A percentile compares a stretch with the other conserved stretches of the same genome.
Evolutionary conservation across 2,888 invertebrate species (phyloP).

Genomic region (Euspilapteryx auroguttella): DNA sequence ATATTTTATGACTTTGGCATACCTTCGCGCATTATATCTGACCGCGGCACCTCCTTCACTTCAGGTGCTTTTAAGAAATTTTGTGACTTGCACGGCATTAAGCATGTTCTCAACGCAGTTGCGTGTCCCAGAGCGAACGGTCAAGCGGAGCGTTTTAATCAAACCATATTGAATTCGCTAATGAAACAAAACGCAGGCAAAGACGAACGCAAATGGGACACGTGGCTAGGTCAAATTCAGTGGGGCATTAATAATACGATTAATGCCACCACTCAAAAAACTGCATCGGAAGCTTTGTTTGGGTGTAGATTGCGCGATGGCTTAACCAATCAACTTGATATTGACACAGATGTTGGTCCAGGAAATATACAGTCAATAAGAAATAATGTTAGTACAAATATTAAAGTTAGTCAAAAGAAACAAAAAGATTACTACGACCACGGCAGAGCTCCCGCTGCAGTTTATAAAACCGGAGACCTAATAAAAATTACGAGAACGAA

Average conservation of each 20-base stretch:
- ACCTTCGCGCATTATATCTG: conserved; percentile 5
- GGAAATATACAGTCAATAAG: conserved; percentile 5
- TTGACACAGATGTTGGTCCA: neutral
- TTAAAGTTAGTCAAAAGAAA: conserved; percentile 6
- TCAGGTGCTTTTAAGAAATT: conserved; percentile 5
- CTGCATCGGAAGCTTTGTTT: conserved; percentile 2
- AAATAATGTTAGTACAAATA: conserved; percentile 5
- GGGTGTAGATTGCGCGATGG: neutral
- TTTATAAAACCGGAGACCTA: conserved; percentile 7
- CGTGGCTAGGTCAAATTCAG: conserved; percentile 7
- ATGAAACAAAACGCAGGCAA: neutral
- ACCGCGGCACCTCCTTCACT: conserved; percentile 5
- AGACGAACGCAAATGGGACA: conserved; percentile 6
- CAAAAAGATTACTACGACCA: conserved; percentile 6
- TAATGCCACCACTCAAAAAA: conserved; percentile 7
- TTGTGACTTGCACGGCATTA: conserved; percentile 2
- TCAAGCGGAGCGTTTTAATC: conserved; percentile 3
- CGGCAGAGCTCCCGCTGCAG: conserved; percentile 2
- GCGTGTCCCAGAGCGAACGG: conserved; percentile 4
- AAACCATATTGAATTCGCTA: neutral
- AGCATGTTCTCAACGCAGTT: conserved; percentile 2
- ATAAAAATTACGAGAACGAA: conserved; percentile 9
- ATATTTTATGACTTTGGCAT: conserved; percentile 8
- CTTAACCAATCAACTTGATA: neutral
- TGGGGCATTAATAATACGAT: conserved; percentile 8